Evolutionary conservation across 2,797 vertebrate species (phyloP).

Genomic region (Graptemys geographica): DNA sequence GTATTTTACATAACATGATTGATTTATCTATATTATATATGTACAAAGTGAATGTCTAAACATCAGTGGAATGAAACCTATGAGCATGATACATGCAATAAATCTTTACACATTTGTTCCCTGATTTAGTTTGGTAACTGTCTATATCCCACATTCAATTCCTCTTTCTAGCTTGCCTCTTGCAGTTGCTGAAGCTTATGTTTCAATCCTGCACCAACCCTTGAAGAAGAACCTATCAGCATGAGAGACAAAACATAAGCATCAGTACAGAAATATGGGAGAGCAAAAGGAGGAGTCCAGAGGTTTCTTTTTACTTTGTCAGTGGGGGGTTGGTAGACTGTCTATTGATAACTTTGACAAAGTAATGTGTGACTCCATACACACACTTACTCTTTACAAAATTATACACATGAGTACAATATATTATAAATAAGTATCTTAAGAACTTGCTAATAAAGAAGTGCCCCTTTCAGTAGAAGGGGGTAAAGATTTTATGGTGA

Average conservation of each 20-base stretch:
- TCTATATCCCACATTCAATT: neutral
- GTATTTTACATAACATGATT: neutral
- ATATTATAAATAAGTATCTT: neutral
- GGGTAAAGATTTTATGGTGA: neutral
- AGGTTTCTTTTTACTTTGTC: neutral
- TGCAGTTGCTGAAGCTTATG: neutral
- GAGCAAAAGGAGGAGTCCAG: neutral
- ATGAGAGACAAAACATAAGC: neutral
- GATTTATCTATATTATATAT: neutral
- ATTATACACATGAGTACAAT: neutral
- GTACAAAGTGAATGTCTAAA: neutral
- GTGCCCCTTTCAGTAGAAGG: neutral
- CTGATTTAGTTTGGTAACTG: neutral
- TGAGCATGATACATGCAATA: neutral
- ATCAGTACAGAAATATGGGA: neutral
- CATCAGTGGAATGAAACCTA: neutral
- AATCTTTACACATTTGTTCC: neutral
- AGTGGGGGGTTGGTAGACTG: neutral
- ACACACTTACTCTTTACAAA: neutral
- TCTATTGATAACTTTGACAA: neutral
- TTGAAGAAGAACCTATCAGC: neutral
- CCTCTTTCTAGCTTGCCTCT: neutral
- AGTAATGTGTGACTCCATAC: neutral
- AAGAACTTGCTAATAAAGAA: neutral
- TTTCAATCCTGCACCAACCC: neutral